phyloP scores from a whole-genome alignment of 2,888 invertebrate genomes.

The Stenolophus ochropezus region DNA sequence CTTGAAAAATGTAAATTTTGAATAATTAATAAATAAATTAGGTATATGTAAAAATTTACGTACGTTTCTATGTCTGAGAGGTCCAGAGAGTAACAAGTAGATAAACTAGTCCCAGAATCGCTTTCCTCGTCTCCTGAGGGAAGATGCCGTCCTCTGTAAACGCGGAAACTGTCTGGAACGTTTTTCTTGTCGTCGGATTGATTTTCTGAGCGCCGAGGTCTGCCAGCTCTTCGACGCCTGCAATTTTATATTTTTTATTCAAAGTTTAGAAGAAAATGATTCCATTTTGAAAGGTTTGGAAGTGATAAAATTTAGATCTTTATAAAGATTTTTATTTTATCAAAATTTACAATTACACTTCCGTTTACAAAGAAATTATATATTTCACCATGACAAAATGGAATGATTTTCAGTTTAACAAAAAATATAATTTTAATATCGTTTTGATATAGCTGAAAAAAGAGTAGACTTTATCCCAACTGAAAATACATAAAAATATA shows the following conservation, averaged over 20 bases:
- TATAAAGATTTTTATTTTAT: conserved; percentile 34
- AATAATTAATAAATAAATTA: conserved; percentile 2
- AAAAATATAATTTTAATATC: too few relatives aligned
- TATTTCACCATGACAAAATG: conserved; percentile 38
- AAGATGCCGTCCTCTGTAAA: conserved; percentile 73
- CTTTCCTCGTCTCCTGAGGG: conserved; percentile 71
- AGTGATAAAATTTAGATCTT: conserved; percentile 48
- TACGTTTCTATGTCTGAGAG: conserved; percentile 70
- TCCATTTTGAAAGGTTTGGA: conserved; percentile 31
- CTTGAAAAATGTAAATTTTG: background rate
- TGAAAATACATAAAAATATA: background rate
- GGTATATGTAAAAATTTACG: conserved; percentile 24
- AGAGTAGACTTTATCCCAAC: too few relatives aligned
- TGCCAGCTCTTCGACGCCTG: conserved; percentile 63
- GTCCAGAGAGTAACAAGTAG: conserved; percentile 73
- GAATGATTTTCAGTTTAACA: conserved; percentile 11
- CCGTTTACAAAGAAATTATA: conserved; percentile 27
- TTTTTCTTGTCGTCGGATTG: conserved; percentile 67
- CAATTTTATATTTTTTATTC: conserved; percentile 18
- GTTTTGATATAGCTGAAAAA: background rate
- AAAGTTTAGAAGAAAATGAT: conserved; percentile 2
- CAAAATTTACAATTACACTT: conserved; percentile 39
- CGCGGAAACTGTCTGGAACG: conserved; percentile 75
- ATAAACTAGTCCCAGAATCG: conserved; percentile 72
- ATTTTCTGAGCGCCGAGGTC: conserved; percentile 70